phyloP scores from a whole-genome alignment of 1,140 invertebrate genomes.

The Leptinotarsa lineolata region DNA sequence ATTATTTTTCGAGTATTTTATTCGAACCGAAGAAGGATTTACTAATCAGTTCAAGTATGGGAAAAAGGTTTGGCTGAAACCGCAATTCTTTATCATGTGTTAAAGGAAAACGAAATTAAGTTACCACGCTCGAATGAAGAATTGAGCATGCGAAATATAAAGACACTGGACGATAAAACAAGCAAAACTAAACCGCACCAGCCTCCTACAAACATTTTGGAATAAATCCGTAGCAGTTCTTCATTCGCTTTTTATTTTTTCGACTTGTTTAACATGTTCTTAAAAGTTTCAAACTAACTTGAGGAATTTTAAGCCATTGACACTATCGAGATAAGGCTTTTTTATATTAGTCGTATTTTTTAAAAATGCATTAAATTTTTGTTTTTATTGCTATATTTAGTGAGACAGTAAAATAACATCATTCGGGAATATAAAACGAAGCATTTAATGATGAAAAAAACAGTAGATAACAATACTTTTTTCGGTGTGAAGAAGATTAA shows the following conservation, averaged over 20 bases:
- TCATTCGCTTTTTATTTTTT: conserved; percentile 26
- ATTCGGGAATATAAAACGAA: conserved; percentile 22
- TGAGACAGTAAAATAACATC: conserved; percentile 23
- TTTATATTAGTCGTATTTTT: conserved; percentile 26
- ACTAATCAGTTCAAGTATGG: too few species aligned
- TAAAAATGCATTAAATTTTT: conserved; percentile 29
- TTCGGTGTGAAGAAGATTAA: conserved; percentile 14
- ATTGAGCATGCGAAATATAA: conserved; percentile 24
- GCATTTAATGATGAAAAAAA: conserved; percentile 17
- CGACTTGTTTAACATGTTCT: conserved; percentile 29
- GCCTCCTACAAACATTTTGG: conserved; percentile 26
- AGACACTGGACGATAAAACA: conserved; percentile 11
- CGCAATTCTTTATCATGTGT: conserved; percentile 7
- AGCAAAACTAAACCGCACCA: conserved; percentile 23
- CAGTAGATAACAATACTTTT: conserved; percentile 12
- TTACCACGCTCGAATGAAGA: conserved; percentile 18
- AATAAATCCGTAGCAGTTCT: conserved; percentile 23
- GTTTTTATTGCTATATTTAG: conserved; percentile 29
- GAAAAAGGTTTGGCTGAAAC: background rate
- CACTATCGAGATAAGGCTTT: conserved; percentile 19
- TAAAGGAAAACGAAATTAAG: background rate
- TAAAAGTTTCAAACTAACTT: conserved; percentile 30
- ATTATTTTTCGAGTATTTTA: too few species aligned
- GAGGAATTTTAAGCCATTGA: conserved; percentile 25
- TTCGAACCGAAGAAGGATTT: too few species aligned